Evolutionary conservation across 2,113 vertebrate genomes (phyloP), one percentile per base, ranked within the genome.

Genomic region (Okapia johnstoni): DNA sequence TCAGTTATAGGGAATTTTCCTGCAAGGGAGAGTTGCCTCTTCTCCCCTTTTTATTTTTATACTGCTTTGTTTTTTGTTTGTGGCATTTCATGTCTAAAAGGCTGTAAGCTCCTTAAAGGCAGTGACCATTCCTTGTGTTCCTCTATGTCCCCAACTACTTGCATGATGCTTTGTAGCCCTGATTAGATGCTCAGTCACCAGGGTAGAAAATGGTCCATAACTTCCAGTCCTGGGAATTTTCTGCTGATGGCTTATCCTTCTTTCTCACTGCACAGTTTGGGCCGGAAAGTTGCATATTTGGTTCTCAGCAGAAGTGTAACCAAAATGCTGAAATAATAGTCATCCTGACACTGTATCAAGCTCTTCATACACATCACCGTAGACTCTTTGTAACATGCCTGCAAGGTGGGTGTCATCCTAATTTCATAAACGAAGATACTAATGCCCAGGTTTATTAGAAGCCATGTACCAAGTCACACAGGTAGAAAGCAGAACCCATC

Each of bases 401-500:
- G 25, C 8, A 76, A 88, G 30, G 43, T 58, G 25, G 40, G 36
- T 17, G 25, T 77, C 30, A 55, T 88, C 8, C 28, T 95, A 17
- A 87, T 94, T 94, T 95, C 86, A 36, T 46, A 92, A 76, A 79
- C 86, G 21, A 92, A 87, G 16, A 90, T 55, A 85, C 57, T 57
- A 60, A 88, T 84, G 30, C n/a, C 66, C 48, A 63, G 33, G 81
- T 33, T 52, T n/a, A 50, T 76, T 80, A 76, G 86, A 55, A 76
- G 40, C 50, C 3, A 4, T 57, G 48, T 81, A 25, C 17, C 16
- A 70, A 55, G 52, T 50, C 15, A 66, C 81, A 90, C 1, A 48
- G 25, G 10, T 52, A 50, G 77, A 96, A 79, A 52, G 70, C 36
- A 83, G 70, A 79, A 46, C 15, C 43, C 57, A 89, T 81, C 10